A percentile compares a stretch with the other conserved stretches of the same genome.
phyloP scores from a whole-genome alignment of 1,140 invertebrate species.

The Drosophila quadrilineata region DNA sequence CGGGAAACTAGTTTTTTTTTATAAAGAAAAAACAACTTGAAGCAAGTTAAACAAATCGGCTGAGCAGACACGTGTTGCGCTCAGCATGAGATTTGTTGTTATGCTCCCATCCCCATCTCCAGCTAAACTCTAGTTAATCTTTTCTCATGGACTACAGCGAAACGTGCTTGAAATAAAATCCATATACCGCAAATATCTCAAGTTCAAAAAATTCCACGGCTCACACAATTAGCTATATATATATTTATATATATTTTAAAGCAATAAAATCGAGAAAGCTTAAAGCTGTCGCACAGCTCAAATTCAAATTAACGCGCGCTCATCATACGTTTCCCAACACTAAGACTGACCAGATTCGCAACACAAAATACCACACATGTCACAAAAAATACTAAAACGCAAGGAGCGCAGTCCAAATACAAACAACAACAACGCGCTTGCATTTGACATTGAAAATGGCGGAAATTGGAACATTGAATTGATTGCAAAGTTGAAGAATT shows the following conservation, averaged over 20 bases:
- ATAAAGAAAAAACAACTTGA: slow-evolving; percentile 28
- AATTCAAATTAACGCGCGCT: slow-evolving; percentile 3
- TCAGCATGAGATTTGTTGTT: slow-evolving; percentile 13
- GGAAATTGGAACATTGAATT: slow-evolving; percentile 40
- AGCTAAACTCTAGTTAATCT: slow-evolving; percentile 7
- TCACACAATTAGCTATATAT: slow-evolving; percentile 4
- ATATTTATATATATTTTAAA: slow-evolving; percentile 6
- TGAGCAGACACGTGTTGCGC: slow-evolving; percentile 48
- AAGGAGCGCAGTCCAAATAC: slow-evolving; percentile 9
- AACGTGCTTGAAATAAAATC: slow-evolving; percentile 38
- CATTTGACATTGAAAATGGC: slow-evolving; percentile 60
- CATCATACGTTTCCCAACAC: neutral
- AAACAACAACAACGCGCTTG: slow-evolving; percentile 54
- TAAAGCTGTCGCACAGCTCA: slow-evolving; percentile 1
- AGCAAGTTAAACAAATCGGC: slow-evolving; percentile 24
- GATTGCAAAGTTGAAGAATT: slow-evolving; percentile 19
- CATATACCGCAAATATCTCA: slow-evolving; percentile 15
- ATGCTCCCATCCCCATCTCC: neutral
- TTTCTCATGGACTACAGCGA: neutral
- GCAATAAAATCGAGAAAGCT: neutral
- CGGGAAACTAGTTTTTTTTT: slow-evolving; percentile 57
- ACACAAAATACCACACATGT: neutral
- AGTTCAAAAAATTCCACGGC: slow-evolving; percentile 24
- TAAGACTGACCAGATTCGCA: neutral
- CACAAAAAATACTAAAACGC: slow-evolving; percentile 25